Base-by-base conservation (phyloP, 2,113 vertebrate genomes). In the Etheostoma spectabile region DNA sequence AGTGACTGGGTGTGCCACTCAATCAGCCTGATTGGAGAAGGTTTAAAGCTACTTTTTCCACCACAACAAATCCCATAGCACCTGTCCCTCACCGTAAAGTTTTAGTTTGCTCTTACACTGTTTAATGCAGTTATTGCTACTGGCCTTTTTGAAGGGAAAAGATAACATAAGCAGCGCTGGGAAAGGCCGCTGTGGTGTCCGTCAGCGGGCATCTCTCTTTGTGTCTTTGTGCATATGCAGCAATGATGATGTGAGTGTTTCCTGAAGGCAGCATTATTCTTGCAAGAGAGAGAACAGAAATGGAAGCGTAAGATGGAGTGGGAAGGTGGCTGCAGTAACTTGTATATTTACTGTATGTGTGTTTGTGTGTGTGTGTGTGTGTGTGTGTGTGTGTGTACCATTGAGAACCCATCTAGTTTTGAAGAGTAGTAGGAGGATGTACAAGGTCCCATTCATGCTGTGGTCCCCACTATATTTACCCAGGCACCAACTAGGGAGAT, bases 391-490 rank as follows among this genome's bases (percentile, higher is more conserved):
- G 71, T 79, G 53, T 51, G 49, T 24, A 80, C 74, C 80, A 83
- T 78, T 86, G 88, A 89, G 85, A 85, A 81, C 38, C 83, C 89
- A 90, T 86, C 75, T 48, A 83, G 83, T 85, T 81, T 90, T 72
- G 83, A 27, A 67, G 77, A n/a, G 27, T 2, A 84, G 84, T 82
- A 65, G 67, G 84, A 92, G 86, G 86, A 92, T 92, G 85, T 49
- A 94, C 88, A 91, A 91, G 87, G 89, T 91, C 62, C 80, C 91
- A 91, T 94, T 94, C 91, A 94, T 90, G 19, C 75, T 75, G 83
- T 21, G 68, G 84, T 86, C 87, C 90, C 87, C 82, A 56, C 80
- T 46, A 18, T 90, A 66, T 92, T 92, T 91, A 87, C 86, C 69
- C 71, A 91, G 73, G 85, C 75, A 83, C 69, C 83, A 84, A 80